Conservation (phyloP, 2,797 vertebrate genomes). For the Hoplostethus mediterraneus region DNA sequence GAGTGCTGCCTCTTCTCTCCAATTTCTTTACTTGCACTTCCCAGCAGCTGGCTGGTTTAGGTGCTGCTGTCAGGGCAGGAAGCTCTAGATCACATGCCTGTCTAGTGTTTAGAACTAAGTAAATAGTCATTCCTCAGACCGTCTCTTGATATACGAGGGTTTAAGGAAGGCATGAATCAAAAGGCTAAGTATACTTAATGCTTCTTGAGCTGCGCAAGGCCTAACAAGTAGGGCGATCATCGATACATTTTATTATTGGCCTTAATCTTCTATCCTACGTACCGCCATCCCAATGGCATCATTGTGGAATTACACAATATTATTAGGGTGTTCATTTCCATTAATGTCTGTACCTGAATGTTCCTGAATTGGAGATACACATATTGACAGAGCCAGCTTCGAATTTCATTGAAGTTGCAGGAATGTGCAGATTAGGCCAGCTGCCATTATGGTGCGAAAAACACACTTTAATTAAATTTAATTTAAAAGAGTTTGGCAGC, state of each 20-base stretch:
- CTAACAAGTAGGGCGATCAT: conserved; percentile 16
- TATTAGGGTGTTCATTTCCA: conserved; percentile 40
- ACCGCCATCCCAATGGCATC: conserved; percentile 35
- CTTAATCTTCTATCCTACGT: conserved; percentile 44
- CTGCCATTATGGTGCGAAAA: conserved; percentile 1
- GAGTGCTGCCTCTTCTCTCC: conserved; percentile 44
- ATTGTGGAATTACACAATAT: conserved; percentile 38
- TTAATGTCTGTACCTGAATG: conserved; percentile 55
- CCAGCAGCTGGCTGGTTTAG: conserved; percentile 46
- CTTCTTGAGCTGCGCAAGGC: conserved; percentile 16
- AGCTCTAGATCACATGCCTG: conserved; percentile 6
- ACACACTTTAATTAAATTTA: conserved; percentile 61
- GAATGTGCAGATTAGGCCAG: conserved; percentile 16
- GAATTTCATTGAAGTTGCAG: conserved; percentile 40
- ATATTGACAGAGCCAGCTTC: conserved; percentile 6
- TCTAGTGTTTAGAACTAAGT: conserved; percentile 1
- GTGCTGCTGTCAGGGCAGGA: conserved; percentile 6
- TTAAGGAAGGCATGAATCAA: conserved; percentile 39
- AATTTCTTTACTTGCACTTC: conserved; percentile 30
- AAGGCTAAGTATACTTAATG: conserved; percentile 61
- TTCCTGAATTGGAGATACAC: conserved; percentile 33
- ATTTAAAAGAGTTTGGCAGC: conserved; percentile 49
- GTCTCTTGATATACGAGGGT: conserved; percentile 5
- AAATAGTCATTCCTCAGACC: conserved; percentile 13
- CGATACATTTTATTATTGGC: conserved; percentile 29